Evolutionary conservation across 2,888 invertebrate genomes (phyloP).

Genomic region (Odontocolon sp.): DNA sequence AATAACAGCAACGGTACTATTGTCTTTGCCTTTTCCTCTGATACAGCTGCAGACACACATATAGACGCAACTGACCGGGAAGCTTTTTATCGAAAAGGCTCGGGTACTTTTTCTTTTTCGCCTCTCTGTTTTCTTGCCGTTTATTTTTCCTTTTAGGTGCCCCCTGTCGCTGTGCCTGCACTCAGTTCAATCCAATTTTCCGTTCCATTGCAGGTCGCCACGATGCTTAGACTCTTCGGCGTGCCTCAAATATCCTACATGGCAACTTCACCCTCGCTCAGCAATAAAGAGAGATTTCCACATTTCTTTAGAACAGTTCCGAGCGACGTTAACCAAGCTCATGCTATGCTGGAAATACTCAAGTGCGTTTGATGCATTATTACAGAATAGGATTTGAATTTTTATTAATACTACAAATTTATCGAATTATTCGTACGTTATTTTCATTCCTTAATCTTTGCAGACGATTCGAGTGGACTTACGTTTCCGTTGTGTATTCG

Average conservation of each 20-base stretch:
- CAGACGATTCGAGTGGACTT: constrained; percentile 82
- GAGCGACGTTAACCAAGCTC: constrained; percentile 83
- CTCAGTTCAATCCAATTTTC: background rate
- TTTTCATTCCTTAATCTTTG: constrained; percentile 33
- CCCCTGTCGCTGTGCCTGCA: background rate
- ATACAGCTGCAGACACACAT: too few relatives aligned
- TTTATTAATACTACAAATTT: background rate
- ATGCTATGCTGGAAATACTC: constrained; percentile 82
- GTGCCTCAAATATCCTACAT: constrained; percentile 83
- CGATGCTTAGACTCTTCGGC: constrained; percentile 81
- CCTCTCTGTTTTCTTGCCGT: background rate
- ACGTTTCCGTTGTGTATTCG: constrained; percentile 83
- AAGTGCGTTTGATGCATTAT: constrained; percentile 74
- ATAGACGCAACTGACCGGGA: too few relatives aligned
- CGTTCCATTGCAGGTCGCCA: constrained; percentile 80
- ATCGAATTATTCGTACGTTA: background rate
- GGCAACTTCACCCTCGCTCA: constrained; percentile 83
- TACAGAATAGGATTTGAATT: too few relatives aligned
- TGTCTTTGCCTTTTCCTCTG: background rate
- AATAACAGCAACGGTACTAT: background rate
- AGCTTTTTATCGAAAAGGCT: too few relatives aligned
- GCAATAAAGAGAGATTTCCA: constrained; percentile 82
- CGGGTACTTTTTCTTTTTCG: background rate
- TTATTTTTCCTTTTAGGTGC: too few relatives aligned
- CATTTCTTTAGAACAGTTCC: constrained; percentile 84